Base-by-base conservation (phyloP, 2,888 invertebrate species). In the Cataglyphis rosenhaueri region DNA sequence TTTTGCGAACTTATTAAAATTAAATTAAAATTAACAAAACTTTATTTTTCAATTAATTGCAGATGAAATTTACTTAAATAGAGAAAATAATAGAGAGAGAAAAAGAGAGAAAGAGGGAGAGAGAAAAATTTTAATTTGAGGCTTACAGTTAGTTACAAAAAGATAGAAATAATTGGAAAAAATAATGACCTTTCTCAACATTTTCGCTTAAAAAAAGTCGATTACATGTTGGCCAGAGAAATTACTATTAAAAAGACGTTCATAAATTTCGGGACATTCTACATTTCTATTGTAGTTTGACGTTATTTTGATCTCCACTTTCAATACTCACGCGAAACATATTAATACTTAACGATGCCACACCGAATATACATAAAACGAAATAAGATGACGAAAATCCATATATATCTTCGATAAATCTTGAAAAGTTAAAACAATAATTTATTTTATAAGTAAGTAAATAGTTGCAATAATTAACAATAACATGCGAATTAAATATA, bases 321-420 rank as follows among this genome's bases (percentile, higher is more conserved):
- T 52, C 8, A 44, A 44, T 12, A 83, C 79, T 79, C 38, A 83
- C 83, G 35, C 71, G 66, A 65, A 64, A 83, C 55, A 79, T 15
- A 65, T 83, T 83, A 35, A 83, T 15, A 35, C 71, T 83, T 29
- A 35, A 0, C 41, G 83, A 79, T 38, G 21, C 41, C 25, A 79
- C 83, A 32, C 71, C 79, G 3, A 71, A 6, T 2, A 12, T 0
- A 29, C 62, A 62, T n/a, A 79, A 12, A 44, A 65, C 2, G 18
- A 79, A 55, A 57, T 79, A 83, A 6, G 79, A 76, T 3, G 5
- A 8, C 6, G 38, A 29, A 52, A 82, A 82, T 15, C 35, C 76
- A 25, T 76, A 57, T 0, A 82, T 10, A 32, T n/a, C 5, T 0
- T 81, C 38, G 15, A 64, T 3, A 12, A 81, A 81, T 41, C 62